Evolutionary conservation across 2,113 vertebrate species (phyloP), one percentile per base, ranked within the genome.

Genomic region (Plestiodon gilberti): DNA sequence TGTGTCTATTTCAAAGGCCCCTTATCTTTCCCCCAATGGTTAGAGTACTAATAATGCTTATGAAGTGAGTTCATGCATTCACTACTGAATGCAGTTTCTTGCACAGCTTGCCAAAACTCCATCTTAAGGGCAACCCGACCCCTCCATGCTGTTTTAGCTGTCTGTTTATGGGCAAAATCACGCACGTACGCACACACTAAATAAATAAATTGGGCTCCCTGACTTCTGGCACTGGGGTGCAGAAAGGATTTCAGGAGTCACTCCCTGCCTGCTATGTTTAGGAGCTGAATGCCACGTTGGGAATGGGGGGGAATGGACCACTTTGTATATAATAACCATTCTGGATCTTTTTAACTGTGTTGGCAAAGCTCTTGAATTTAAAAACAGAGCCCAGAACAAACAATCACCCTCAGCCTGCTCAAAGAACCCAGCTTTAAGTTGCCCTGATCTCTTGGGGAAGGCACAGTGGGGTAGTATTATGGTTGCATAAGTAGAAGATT

Each of bases 261-360:
- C n/a, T 38, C 18, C 38, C 20, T 73, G 70, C 7, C 3, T 73
- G 18, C 70, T 38, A 23, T 25, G n/a, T n/a, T n/a, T n/a, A 64
- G 62, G 28, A 71, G 33, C 18, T 57, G 76, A 13, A 18, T 22
- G 17, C 6, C 30, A 14, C 3, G 14, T 35, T 30, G 55, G 30
- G n/a, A 17, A 18, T 33, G n/a, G 30, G 7, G 8, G 25, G 10
- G 55, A n/a, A 28, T 28, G 48, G 9, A 77, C 11, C 28, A 77
- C 33, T 55, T 33, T 77, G 11, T 33, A 6, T 57, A 25, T 57
- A 57, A 55, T 77, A 30, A 57, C 48, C 30, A 57, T 33, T 55
- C 9, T 33, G 5, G 78, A 93, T 59, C 87, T 91, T 59, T 94
- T 84, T 91, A 48, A 88, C 91, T 92, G 85, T 92, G n/a, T 85